Base-by-base conservation (phyloP, 2,888 invertebrate species). In the Thymelicus acteon region DNA sequence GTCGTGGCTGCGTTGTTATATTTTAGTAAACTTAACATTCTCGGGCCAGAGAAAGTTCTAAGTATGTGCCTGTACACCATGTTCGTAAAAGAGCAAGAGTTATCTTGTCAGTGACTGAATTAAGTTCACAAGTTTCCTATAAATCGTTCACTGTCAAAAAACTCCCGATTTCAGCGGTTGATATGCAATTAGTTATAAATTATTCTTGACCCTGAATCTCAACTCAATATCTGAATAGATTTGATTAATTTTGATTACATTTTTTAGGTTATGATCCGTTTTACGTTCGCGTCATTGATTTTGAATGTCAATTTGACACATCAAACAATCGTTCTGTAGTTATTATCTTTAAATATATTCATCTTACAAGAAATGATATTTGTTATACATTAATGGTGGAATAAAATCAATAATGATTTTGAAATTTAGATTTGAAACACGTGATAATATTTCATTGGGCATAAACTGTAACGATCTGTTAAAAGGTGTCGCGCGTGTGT, bases 61-160 rank as follows among this genome's bases (percentile, higher is more conserved):
- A 84, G 57, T 40, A 89, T 77, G 78, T 82, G 86, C 85, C 85
- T 86, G 44, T 76, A 79, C 63, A 89, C 83, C 92, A 92, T 92
- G 79, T 81, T 80, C 6, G 37, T 10, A 24, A 12, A 31, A n/a
- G 2, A 10, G 8, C 44, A 47, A 19, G 13, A 24, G 48, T 48
- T 66, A 31, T 31, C 31, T 44, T 10, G 44, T 44, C 44, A 44
- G 44, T 44, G 12, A 44, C 12, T 44, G 44, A 44, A 44, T 44
- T 44, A 44, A 8, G 3, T 8, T 37, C 15, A 60, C 47, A 15
- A 44, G 7, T 12, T 60, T 70, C 7, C 44, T 19, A 68, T 75
- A 54, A 73, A 73, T 75, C 68, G 75, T 74, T 75, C 73, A 73
- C 64, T 44, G 3, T 44, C 44, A 44, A 44, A 60, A 60, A 52